A percentile compares a stretch with the other conserved stretches of the same genome.
These are phyloP conservation scores for Acleris cristana DNA, from an alignment of 2,888 invertebrate genomes.

Conservation along the genomic window DNA sequence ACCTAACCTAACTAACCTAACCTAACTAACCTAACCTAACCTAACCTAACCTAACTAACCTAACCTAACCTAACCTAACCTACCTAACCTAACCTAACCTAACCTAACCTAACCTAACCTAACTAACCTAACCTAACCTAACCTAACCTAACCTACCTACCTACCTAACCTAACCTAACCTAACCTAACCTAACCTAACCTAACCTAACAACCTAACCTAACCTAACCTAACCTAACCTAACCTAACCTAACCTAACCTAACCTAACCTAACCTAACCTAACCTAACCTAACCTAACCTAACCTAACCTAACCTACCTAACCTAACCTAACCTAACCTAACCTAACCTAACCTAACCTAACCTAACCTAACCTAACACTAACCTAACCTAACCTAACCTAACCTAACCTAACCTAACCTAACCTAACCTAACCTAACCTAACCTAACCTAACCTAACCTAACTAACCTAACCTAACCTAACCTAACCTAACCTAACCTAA, in stretches of 20 bases:
- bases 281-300: slow-evolving; percentile 1
- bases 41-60: not conserved
- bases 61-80: no score
- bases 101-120: not conserved
- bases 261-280: slow-evolving; percentile 1
- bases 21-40: slow-evolving; percentile 1
- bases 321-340: not conserved
- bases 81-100: not conserved
- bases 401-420: slow-evolving; percentile 1
- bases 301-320: not conserved
- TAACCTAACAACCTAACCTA: not conserved
- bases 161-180: not conserved
- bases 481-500: slow-evolving; percentile 1
- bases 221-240: not conserved
- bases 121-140: not conserved
- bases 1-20: slow-evolving; percentile 1
- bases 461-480: not conserved
- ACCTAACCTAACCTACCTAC: not conserved
- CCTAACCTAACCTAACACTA: no score
- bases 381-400: not conserved
- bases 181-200: not conserved
- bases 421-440: slow-evolving; percentile 1
- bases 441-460: not conserved
- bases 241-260: slow-evolving; percentile 1
- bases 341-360: not conserved